These are phyloP conservation scores for Tenthredo livida DNA, from an alignment of 2,888 invertebrate genomes.

Conservation along the genomic window DNA sequence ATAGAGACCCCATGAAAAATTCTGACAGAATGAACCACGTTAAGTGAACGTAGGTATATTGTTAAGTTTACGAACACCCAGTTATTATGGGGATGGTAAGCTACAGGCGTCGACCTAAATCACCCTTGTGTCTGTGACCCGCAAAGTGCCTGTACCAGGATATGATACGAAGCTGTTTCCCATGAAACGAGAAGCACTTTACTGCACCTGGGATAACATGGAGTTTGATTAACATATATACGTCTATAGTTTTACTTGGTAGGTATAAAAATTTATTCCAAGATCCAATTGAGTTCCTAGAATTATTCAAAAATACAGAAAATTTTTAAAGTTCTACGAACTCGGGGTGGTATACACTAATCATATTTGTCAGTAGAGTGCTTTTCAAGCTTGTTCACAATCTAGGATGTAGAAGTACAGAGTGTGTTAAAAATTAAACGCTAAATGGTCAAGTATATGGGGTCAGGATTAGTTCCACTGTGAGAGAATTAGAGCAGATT, in stretches of 20 bases:
- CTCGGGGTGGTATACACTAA: not conserved
- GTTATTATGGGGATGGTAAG: not conserved
- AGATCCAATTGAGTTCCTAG: not conserved
- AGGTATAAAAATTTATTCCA: not conserved
- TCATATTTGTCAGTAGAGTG: not conserved
- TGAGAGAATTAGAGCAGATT: not conserved
- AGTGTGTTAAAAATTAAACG: not conserved
- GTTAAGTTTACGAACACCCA: not conserved
- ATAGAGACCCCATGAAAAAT: not conserved
- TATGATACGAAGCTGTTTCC: conserved; percentile 28
- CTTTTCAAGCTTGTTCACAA: not conserved
- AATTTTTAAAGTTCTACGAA: not conserved
- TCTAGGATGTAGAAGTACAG: not conserved
- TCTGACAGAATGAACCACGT: not conserved
- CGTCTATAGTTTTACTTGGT: not conserved
- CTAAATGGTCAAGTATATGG: not conserved
- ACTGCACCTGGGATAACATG: conserved; percentile 8
- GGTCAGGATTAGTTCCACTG: not conserved
- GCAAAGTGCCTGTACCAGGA: conserved; percentile 30
- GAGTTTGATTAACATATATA: conserved; percentile 1
- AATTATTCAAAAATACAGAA: not conserved
- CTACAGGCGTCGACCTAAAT: conserved; percentile 16
- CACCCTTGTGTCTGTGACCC: conserved; percentile 2
- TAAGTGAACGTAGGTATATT: not conserved
- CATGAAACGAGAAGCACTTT: conserved; percentile 22